These are phyloP conservation scores for Pachliopta kotzebuea DNA, from an alignment of 2,888 invertebrate species.

Conservation along the genomic window DNA sequence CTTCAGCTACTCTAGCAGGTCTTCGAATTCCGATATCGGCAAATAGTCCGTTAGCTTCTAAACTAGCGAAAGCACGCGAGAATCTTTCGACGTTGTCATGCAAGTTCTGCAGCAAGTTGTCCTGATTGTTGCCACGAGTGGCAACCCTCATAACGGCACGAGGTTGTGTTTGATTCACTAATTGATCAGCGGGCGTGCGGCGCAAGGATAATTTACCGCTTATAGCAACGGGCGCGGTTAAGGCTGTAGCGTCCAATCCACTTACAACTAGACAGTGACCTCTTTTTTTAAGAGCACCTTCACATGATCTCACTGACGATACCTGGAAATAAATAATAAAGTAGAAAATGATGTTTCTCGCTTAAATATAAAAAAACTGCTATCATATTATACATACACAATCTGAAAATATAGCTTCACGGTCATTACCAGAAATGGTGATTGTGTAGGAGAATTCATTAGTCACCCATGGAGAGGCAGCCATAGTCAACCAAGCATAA, in stretches of 20 bases:
- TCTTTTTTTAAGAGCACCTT: constrained; percentile 68
- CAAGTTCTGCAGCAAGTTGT: constrained; percentile 58
- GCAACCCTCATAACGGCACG: constrained; percentile 69
- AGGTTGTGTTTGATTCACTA: constrained; percentile 53
- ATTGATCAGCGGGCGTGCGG: constrained; percentile 55
- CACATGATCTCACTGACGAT: constrained; percentile 70
- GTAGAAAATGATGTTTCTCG: no score
- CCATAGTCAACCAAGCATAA: constrained; percentile 68
- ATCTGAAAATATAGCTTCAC: constrained; percentile 73
- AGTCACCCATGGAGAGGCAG: constrained; percentile 65
- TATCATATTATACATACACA: constrained; percentile 54
- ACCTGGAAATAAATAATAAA: constrained; percentile 46
- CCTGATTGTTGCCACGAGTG: constrained; percentile 54
- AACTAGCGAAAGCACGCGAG: constrained; percentile 59
- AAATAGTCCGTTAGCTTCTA: constrained; percentile 56
- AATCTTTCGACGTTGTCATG: constrained; percentile 62
- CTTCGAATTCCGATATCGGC: constrained; percentile 55
- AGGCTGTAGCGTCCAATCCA: constrained; percentile 57
- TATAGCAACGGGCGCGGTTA: constrained; percentile 52
- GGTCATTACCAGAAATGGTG: constrained; percentile 70
- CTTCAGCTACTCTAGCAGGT: constrained; percentile 39
- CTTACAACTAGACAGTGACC: constrained; percentile 59
- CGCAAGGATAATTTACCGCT: constrained; percentile 61
- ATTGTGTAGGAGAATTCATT: constrained; percentile 65
- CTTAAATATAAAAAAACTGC: not conserved